Base-by-base conservation (phyloP, 1,140 invertebrate genomes). In the Olivierus martensii region DNA sequence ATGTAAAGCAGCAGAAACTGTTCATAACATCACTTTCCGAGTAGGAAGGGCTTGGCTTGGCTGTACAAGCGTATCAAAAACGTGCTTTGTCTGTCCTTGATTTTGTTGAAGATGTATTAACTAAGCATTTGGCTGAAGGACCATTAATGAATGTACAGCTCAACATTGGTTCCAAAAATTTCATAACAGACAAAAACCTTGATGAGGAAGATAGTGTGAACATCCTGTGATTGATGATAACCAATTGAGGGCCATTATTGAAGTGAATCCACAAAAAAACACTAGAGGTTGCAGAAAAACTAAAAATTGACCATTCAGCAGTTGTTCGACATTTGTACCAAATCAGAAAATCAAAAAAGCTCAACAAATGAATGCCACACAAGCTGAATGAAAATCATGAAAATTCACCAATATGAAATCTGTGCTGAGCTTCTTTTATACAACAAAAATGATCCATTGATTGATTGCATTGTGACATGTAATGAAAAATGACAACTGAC, bases 221-320 rank as follows among this genome's bases (percentile, higher is more conserved):
- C 2, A 0, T 41, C 11, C 17, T 41, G 39, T 18, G 17, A 3
- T 41, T 41, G 39, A 41, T 3, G 39, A 41, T 11, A 41, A 41
- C 12, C 39, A 41, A 41, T 41, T 41, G 39, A 19, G n/a, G 12
- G 39, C 42, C 43, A 59, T 58, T 49, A 47, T 61, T 46, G 60
- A 61, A 48, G 37, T 2, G 9, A 6, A 28, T 28, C 28, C 2
- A 14, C 45, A 46, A 46, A 46, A 46, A 4, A 14, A 46, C 45
- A 7, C 45, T 39, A 36, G 45, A 28, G 19, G 45, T 28, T 46
- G 2, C 21, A 2, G 45, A 46, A 46, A 2, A 42, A 51, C 15
- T 51, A 14, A 51, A 51, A 11, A 17, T 45, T 15, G 17, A 34
- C 1, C 22, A 51, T 43, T 3, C 18, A 22, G n/a, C 15, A 15